phyloP scores from a whole-genome alignment of 1,140 invertebrate genomes.

The Phymastichus coffea region DNA sequence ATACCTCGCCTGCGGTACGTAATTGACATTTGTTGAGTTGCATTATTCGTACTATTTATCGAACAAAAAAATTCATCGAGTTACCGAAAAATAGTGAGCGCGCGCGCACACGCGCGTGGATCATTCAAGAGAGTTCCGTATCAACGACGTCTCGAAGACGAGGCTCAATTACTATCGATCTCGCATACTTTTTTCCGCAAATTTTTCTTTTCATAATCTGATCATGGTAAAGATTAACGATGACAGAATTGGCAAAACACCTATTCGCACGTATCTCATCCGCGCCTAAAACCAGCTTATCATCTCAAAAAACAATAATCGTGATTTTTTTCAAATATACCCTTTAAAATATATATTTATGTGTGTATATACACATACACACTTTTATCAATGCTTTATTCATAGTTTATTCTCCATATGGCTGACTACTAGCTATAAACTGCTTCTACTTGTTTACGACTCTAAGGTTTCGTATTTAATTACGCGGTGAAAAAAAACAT shows the following conservation, averaged over 20 bases:
- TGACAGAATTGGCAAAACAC: constrained; percentile 32
- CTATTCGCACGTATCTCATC: constrained; percentile 25
- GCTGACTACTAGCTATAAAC: constrained; percentile 52
- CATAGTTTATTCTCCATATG: constrained; percentile 50
- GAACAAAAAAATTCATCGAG: too few species aligned
- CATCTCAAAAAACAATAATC: constrained; percentile 38
- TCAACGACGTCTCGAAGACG: constrained; percentile 13
- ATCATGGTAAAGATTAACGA: constrained; percentile 25
- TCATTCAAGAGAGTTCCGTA: too few species aligned
- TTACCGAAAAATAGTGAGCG: too few species aligned
- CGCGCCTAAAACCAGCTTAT: constrained; percentile 30
- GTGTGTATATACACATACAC: constrained; percentile 38
- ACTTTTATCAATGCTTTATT: constrained; percentile 42
- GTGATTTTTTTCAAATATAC: constrained; percentile 43
- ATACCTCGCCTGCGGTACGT: constrained; percentile 5
- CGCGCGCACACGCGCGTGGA: too few species aligned
- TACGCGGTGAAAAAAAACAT: constrained; percentile 27
- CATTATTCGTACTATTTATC: too few species aligned
- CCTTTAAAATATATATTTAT: constrained; percentile 46
- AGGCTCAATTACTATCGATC: constrained; percentile 17
- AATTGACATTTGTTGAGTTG: neutral
- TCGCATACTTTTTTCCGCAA: constrained; percentile 25
- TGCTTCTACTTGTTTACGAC: constrained; percentile 44
- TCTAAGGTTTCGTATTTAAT: constrained; percentile 35
- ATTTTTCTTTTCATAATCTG: constrained; percentile 25